Evolutionary conservation across 2,113 vertebrate genomes (phyloP).

Genomic region (Triplophysa dalaica): DNA sequence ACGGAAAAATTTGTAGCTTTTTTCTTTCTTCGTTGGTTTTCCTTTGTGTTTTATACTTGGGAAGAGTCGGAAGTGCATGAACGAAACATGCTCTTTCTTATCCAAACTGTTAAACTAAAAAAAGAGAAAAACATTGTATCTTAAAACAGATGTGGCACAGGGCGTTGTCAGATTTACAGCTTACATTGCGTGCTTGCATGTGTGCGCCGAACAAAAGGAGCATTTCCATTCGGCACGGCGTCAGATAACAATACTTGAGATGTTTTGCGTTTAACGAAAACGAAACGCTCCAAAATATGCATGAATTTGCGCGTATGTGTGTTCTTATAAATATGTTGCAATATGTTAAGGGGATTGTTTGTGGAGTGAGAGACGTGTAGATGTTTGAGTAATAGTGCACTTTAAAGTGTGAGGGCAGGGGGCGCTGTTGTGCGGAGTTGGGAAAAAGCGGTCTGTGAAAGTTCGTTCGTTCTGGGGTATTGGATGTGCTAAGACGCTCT

Average conservation of each 20-base stretch:
- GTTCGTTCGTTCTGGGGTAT: slow-evolving; percentile 50
- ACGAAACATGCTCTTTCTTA: not conserved
- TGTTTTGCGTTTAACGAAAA: slow-evolving; percentile 30
- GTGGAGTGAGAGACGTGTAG: slow-evolving; percentile 46
- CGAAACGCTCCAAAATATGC: slow-evolving; percentile 46
- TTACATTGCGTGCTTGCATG: slow-evolving; percentile 7
- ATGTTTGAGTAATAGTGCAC: slow-evolving; percentile 63
- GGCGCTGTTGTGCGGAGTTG: slow-evolving; percentile 27
- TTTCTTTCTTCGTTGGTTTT: slow-evolving; percentile 2
- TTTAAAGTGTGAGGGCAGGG: slow-evolving; percentile 66
- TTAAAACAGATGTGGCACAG: not conserved
- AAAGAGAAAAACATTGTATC: not conserved
- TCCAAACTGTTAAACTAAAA: not conserved
- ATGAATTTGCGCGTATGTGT: slow-evolving; percentile 43
- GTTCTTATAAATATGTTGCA: not conserved
- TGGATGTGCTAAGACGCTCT: slow-evolving; percentile 66
- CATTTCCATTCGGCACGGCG: slow-evolving; percentile 3
- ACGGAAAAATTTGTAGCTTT: slow-evolving; percentile 31
- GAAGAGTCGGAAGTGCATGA: not conserved
- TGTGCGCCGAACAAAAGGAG: not conserved
- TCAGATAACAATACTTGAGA: slow-evolving; percentile 22
- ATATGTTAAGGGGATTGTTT: slow-evolving; percentile 33
- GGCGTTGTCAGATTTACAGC: not conserved
- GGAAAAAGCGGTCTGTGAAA: slow-evolving; percentile 30
- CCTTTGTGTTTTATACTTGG: slow-evolving; percentile 29